Evolutionary conservation across 2,888 invertebrate genomes (phyloP), one percentile per base, ranked within the genome.

Genomic region (Agonopterix subpropinquella): DNA sequence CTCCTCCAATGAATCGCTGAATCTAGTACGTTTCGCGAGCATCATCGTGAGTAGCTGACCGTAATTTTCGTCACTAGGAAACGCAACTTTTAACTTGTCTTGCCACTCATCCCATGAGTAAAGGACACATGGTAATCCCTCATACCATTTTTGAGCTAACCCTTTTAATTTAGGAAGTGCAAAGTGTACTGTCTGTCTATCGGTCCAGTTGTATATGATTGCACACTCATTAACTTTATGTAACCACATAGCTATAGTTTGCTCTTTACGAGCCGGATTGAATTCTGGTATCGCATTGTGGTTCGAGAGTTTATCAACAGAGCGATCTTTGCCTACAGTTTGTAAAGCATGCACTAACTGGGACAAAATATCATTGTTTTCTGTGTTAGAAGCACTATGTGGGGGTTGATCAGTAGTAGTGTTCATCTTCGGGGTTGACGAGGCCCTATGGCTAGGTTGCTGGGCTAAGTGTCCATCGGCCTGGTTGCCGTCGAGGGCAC

Each of bases 121-220:
- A 11, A 57, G n/a, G n/a, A 57, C 45, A 11, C 50, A 48, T 2
- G 51, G 45, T 7, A 58, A 43, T 4, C 59, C 58, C 47, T 56
- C 50, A 15, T 57, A 57, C 61, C 59, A 61, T 11, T 47, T 47
- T 36, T 56, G 46, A 8, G 55, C 58, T 18, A 18, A 18, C 18
- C 18, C 18, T 18, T 18, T 18, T 18, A 18, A 18, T 18, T 18
- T 18, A 11, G 55, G 54, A n/a, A 57, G 28, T 10, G 48, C 44
- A 11, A 41, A 48, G 13, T 48, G 48, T 8, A 54, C 44, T 35
- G 42, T 53, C 41, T 56, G 54, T 11, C 43, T 52, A 7, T 54
- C 56, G 9, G 46, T 45, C 58, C 56, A 56, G n/a, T 37, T 44
- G 47, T 58, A 58, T 9, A 58, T 51, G n/a, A 11, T 36, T 11